Evolutionary conservation across 2,113 vertebrate species (phyloP).

Genomic region (Clarias magur): DNA sequence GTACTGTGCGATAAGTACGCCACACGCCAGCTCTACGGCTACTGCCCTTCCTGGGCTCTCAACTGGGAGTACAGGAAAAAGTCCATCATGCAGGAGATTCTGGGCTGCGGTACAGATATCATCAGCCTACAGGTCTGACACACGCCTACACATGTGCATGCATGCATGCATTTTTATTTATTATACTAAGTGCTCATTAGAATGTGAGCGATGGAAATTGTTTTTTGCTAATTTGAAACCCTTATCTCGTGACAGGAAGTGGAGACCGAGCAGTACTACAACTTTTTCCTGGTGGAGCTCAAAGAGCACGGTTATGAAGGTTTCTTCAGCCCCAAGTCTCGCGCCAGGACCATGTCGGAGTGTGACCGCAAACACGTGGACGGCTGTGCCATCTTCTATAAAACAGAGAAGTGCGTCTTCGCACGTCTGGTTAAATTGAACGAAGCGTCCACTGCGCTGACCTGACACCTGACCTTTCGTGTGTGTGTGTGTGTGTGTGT

Average conservation of each 20-base stretch:
- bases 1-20: slow-evolving; percentile 98
- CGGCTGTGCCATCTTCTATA: slow-evolving; percentile 97
- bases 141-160: not conserved
- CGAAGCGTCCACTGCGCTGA: not conserved
- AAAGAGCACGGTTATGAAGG: slow-evolving; percentile 96
- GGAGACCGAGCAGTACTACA: slow-evolving; percentile 97
- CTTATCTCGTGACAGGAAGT: slow-evolving; percentile 80
- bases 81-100: slow-evolving; percentile 97
- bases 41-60: slow-evolving; percentile 95
- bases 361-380: slow-evolving; percentile 96
- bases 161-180: not conserved
- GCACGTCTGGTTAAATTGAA: not conserved
- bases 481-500: not conserved
- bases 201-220: not conserved
- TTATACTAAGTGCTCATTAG: not conserved
- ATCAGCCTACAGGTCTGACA: slow-evolving; percentile 88
- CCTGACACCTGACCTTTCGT: not conserved
- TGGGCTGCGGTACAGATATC: slow-evolving; percentile 92
- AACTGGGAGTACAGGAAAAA: slow-evolving; percentile 99
- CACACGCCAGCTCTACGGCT: slow-evolving; percentile 95
- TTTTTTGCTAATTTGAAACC: not conserved
- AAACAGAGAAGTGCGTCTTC: slow-evolving; percentile 86
- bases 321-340: slow-evolving; percentile 97
- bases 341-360: slow-evolving; percentile 97
- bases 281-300: slow-evolving; percentile 91